Evolutionary conservation across 2,888 invertebrate genomes (phyloP).

Genomic region (Belgica antarctica): DNA sequence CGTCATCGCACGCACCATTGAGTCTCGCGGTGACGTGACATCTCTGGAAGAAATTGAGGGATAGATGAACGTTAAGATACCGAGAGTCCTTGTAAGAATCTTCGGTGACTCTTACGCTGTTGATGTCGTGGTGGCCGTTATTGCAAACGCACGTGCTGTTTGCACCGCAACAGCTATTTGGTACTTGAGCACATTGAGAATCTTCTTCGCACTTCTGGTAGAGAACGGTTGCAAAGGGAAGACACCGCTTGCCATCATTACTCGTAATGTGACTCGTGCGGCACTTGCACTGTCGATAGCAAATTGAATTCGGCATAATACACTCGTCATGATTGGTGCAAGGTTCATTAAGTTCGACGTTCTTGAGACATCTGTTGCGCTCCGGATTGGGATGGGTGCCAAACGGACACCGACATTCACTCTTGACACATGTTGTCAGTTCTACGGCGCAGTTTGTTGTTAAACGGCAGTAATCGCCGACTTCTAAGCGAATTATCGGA

Average conservation of each 20-base stretch:
- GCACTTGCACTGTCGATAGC: slow-evolving; percentile 51
- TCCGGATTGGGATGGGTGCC: slow-evolving; percentile 50
- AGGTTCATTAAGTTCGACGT: slow-evolving; percentile 48
- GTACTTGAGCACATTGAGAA: slow-evolving; percentile 14
- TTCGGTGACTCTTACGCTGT: slow-evolving; percentile 31
- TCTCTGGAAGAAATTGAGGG: slow-evolving; percentile 45
- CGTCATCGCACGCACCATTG: slow-evolving; percentile 46
- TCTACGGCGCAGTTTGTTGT: slow-evolving; percentile 52
- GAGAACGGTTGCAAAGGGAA: slow-evolving; percentile 45
- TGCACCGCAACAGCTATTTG: slow-evolving; percentile 6
- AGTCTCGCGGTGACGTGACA: slow-evolving; percentile 47
- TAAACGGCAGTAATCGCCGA: slow-evolving; percentile 51
- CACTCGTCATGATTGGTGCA: slow-evolving; percentile 52
- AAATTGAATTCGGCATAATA: slow-evolving; percentile 50
- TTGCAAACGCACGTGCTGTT: slow-evolving; percentile 28
- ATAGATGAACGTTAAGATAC: slow-evolving; percentile 23
- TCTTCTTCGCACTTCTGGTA: slow-evolving; percentile 31
- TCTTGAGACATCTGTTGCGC: slow-evolving; percentile 50
- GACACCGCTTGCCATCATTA: slow-evolving; percentile 49
- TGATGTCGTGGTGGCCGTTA: slow-evolving; percentile 34
- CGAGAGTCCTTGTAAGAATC: slow-evolving; percentile 25
- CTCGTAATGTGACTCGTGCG: slow-evolving; percentile 50
- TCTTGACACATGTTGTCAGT: slow-evolving; percentile 50
- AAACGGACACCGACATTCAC: slow-evolving; percentile 51
- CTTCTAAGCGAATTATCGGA: slow-evolving; percentile 47